Base-by-base conservation (phyloP, 1,140 invertebrate species). In the Tribolium madens region DNA sequence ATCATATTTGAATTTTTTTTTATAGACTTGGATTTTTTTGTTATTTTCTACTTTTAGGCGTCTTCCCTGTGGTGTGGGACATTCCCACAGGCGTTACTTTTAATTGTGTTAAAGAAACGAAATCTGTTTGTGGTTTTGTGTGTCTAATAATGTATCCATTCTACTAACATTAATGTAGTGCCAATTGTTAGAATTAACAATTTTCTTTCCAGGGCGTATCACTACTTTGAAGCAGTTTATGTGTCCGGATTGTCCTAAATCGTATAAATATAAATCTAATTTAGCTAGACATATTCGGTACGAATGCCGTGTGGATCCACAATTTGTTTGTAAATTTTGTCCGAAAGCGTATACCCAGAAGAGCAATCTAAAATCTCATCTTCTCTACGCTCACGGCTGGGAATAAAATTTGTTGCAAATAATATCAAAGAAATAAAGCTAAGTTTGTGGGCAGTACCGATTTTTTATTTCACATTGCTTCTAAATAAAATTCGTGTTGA, bases 271-370 rank as follows among this genome's bases (percentile, higher is more conserved):
- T 36, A 76, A 76, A 46, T 78, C 78, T 47, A 78, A 79, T 46
- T 69, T 83, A 7, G 69, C 73, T 21, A 36, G 75, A 68, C 83
- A 84, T 70, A 72, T 78, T 52, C 75, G 69, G 48, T 83, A 83
- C 60, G 83, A 89, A 78, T 85, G 88, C 76, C 82, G 87, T n/a
- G 90, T 91, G 76, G 87, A 89, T 73, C 91, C 88, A 1, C 88
- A 87, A 84, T 88, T 88, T 74, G 83, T 85, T 31, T 88, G 87
- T 79, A 86, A 87, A n/a, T 86, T 87, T 75, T 79, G 89, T 79
- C 81, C 89, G 76, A 80, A 80, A 60, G 64, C 18, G n/a, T 81
- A 73, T 53, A 74, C 64, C 5, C 71, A 78, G 60, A 81, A 80
- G 47, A 87, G 86, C 79, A 86, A 85, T 10, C 78, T 88, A 53